These are phyloP conservation scores for Notoglanidium macrostoma DNA, from an alignment of 2,797 vertebrate genomes.

Conservation along the genomic window DNA sequence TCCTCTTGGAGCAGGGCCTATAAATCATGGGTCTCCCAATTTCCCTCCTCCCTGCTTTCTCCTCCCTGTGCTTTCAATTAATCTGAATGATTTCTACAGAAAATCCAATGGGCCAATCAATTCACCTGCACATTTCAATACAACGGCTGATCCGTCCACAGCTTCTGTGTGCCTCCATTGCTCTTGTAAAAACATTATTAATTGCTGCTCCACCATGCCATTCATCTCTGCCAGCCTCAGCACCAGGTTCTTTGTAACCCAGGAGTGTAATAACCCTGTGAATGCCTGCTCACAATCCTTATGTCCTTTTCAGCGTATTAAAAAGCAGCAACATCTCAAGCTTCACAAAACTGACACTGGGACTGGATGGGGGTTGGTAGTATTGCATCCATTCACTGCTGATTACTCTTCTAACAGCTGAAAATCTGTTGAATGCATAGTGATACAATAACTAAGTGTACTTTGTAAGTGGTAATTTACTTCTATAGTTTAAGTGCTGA, in stretches of 20 bases:
- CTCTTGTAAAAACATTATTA: slow-evolving; percentile 71
- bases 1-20: slow-evolving; percentile 55
- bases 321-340: slow-evolving; percentile 53
- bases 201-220: slow-evolving; percentile 64
- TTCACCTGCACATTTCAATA: slow-evolving; percentile 66
- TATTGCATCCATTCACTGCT: slow-evolving; percentile 46
- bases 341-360: slow-evolving; percentile 49
- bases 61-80: slow-evolving; percentile 61
- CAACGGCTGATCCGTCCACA: slow-evolving; percentile 50
- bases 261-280: slow-evolving; percentile 59
- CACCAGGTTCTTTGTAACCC: slow-evolving; percentile 41
- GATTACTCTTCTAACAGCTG: slow-evolving; percentile 29
- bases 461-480: neutral
- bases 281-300: slow-evolving; percentile 51
- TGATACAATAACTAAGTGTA: slow-evolving; percentile 5
- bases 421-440: slow-evolving; percentile 25
- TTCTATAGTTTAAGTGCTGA: neutral
- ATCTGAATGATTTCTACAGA: slow-evolving; percentile 66
- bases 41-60: slow-evolving; percentile 39
- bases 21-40: slow-evolving; percentile 60
- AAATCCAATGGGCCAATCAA: slow-evolving; percentile 64
- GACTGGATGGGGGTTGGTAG: slow-evolving; percentile 21
- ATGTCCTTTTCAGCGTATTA: slow-evolving; percentile 57
- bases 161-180: slow-evolving; percentile 53
- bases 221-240: slow-evolving; percentile 60